Evolutionary conservation across 1,140 invertebrate genomes (phyloP), one percentile per base, ranked within the genome.

Genomic region (Mylabris phalerata): DNA sequence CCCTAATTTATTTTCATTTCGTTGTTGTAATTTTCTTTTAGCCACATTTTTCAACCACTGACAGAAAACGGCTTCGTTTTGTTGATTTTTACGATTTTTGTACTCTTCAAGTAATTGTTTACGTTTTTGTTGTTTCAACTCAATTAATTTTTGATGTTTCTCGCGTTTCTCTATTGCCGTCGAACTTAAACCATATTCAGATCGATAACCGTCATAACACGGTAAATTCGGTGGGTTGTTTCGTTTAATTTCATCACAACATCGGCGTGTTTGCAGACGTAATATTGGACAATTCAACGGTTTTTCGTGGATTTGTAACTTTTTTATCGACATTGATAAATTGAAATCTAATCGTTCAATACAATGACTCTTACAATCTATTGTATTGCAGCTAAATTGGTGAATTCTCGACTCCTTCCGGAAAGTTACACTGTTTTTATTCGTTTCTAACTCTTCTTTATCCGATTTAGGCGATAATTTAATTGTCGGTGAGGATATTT

Each of bases 61-160:
- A 9, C 62, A 65, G 50, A 73, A 74, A 27, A 73, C 69, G 57
- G 63, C 55, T 61, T 74, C 72, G 62, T 74, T 74, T 50, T 71
- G 65, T 52, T 71, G 63, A 11, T 68, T 64, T 48, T 66, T 71
- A 48, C 68, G 58, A 4, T 61, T 50, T 41, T 63, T 61, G 49
- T 68, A 71, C 44, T 72, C 68, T 32, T 69, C 65, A 4, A 70
- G 59, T n/a, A 69, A 44, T 48, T 64, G 44, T 63, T 66, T 59
- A 24, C 67, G 59, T 48, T 61, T 65, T 38, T 67, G 54, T 56
- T 68, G 65, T 47, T 60, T 66, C 6, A 66, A 26, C 55, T 65
- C 66, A 41, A 66, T 50, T 46, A 64, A 57, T 59, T 69, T 61
- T 47, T 61, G 68, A 4, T 63, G 61, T 55, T 58, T 59, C 47